A percentile compares a stretch with the other conserved stretches of the same genome.
These are phyloP conservation scores for Ctenochaetus hawaiiensis DNA, from an alignment of 2,797 vertebrate genomes.

Conservation along the genomic window DNA sequence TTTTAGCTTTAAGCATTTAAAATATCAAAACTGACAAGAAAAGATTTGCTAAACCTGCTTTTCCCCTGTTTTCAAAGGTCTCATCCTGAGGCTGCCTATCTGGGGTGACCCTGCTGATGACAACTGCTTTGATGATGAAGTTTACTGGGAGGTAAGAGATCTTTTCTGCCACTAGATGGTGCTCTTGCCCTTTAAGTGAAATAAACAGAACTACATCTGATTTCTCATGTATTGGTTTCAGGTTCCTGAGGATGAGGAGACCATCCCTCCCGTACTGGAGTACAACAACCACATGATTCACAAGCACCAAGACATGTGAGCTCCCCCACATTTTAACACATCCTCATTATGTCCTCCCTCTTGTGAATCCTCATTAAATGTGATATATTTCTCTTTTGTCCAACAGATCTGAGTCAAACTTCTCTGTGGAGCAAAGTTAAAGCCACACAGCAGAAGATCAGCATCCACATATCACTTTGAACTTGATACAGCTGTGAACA, in stretches of 20 bases:
- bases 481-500: constrained; percentile 29
- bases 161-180: constrained; percentile 52
- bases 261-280: constrained; percentile 79
- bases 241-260: constrained; percentile 91
- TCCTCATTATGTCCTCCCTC: background rate
- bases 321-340: background rate
- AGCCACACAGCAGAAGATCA: background rate
- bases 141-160: constrained; percentile 94
- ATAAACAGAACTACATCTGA: background rate
- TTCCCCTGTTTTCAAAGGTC: constrained; percentile 78
- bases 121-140: constrained; percentile 93
- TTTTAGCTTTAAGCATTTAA: background rate
- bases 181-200: background rate
- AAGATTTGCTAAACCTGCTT: background rate
- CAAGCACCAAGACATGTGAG: constrained; percentile 81
- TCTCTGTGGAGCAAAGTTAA: constrained; percentile 81
- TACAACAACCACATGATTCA: constrained; percentile 85
- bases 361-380: background rate
- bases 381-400: constrained; percentile 12
- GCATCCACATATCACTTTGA: constrained; percentile 1
- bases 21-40: background rate
- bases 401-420: constrained; percentile 82
- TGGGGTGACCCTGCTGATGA: constrained; percentile 94
- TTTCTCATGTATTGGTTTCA: constrained; percentile 55
- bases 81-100: constrained; percentile 90